Evolutionary conservation across 2,888 invertebrate genomes (phyloP).

Genomic region (Suillia variegata): DNA sequence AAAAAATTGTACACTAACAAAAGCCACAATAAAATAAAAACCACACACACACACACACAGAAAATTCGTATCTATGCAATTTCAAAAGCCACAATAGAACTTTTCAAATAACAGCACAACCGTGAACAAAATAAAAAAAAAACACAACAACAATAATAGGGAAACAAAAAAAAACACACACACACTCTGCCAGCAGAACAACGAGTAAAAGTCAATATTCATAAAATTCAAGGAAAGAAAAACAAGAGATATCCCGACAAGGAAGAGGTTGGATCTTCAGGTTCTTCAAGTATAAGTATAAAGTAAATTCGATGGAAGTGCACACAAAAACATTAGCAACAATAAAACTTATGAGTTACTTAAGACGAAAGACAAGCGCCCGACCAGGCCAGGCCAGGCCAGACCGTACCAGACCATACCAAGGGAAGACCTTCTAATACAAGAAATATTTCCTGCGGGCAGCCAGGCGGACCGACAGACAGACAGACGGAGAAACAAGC

Average conservation of each 20-base stretch:
- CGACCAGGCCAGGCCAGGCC: not conserved
- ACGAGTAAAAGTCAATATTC: constrained; percentile 3
- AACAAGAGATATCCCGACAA: too few species aligned
- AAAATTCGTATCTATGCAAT: too few species aligned
- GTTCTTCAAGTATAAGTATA: too few species aligned
- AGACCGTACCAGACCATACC: not conserved
- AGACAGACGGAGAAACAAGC: not conserved
- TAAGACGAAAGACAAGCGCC: not conserved
- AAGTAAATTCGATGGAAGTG: not conserved
- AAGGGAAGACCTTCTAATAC: not conserved
- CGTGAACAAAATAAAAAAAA: not conserved
- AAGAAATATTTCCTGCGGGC: not conserved
- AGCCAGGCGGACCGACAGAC: not conserved
- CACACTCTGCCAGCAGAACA: not conserved
- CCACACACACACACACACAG: too few species aligned
- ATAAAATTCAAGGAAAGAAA: not conserved
- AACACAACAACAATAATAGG: not conserved
- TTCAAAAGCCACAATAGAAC: too few species aligned
- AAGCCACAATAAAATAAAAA: too few species aligned
- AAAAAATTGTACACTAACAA: too few species aligned
- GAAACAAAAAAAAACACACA: not conserved
- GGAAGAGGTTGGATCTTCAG: too few species aligned
- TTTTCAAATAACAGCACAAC: too few species aligned
- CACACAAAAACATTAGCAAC: constrained; percentile 4
- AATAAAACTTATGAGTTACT: not conserved